Percentiles rank a stretch among this genome's conserved stretches.
These are phyloP conservation scores for Rhadinocentrus ornatus DNA, from an alignment of 2,797 vertebrate genomes.

Conservation along the genomic window DNA sequence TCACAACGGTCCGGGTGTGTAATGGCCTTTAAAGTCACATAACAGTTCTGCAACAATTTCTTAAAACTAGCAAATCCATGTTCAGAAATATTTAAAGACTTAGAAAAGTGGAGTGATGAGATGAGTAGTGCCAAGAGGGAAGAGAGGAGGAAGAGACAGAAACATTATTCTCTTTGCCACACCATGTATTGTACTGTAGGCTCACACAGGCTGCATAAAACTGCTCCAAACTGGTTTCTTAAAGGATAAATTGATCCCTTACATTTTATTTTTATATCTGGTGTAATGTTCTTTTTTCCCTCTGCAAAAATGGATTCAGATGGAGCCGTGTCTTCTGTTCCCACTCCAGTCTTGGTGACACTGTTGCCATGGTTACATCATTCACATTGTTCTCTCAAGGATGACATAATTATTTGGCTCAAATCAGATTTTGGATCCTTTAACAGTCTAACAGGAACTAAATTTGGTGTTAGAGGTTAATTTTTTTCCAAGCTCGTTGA, in stretches of 20 bases:
- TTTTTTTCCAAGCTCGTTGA: not conserved
- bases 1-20: too few species aligned
- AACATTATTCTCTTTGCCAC: slow-evolving; percentile 64
- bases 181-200: slow-evolving; percentile 50
- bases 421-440: slow-evolving; percentile 12
- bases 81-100: slow-evolving; percentile 32
- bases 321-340: slow-evolving; percentile 33
- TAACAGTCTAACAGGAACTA: slow-evolving; percentile 7
- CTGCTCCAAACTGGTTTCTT: slow-evolving; percentile 49
- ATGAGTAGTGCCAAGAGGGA: slow-evolving; percentile 8
- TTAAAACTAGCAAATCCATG: slow-evolving; percentile 38
- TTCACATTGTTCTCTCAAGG: slow-evolving; percentile 53
- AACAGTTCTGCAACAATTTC: slow-evolving; percentile 12
- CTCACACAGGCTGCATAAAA: slow-evolving; percentile 53
- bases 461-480: not conserved
- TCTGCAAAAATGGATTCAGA: slow-evolving; percentile 24
- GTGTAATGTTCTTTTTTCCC: slow-evolving; percentile 8
- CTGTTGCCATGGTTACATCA: slow-evolving; percentile 62
- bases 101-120: slow-evolving; percentile 28
- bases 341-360: slow-evolving; percentile 37
- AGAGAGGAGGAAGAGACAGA: slow-evolving; percentile 51
- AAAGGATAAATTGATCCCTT: slow-evolving; percentile 54
- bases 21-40: slow-evolving; percentile 20
- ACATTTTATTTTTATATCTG: slow-evolving; percentile 39
- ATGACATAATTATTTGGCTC: slow-evolving; percentile 56